Evolutionary conservation across 2,797 vertebrate species (phyloP).

Genomic region (Odontamblyopus rebecca): DNA sequence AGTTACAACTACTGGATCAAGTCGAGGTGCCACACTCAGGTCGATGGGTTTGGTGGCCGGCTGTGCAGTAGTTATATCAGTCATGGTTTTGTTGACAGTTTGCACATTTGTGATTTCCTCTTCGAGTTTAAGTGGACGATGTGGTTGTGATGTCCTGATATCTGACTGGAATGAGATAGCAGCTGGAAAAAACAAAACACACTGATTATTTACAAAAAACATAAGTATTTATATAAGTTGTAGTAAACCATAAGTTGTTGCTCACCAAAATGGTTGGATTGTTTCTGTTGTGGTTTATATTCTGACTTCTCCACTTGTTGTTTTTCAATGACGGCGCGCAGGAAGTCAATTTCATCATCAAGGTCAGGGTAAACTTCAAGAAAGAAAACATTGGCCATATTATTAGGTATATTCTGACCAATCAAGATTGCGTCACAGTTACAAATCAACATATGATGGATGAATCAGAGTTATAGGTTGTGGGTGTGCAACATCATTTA

Average conservation of each 20-base stretch:
- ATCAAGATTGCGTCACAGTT: background rate
- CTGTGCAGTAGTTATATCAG: background rate
- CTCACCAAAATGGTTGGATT: slow-evolving; percentile 53
- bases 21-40: slow-evolving; percentile 12
- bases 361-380: slow-evolving; percentile 52
- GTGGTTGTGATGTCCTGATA: slow-evolving; percentile 21
- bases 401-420: background rate
- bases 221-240: too few relatives aligned
- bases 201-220: background rate
- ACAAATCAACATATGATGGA: background rate
- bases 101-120: slow-evolving; percentile 17
- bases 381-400: slow-evolving; percentile 22
- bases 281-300: background rate
- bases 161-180: slow-evolving; percentile 11
- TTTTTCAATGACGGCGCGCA: slow-evolving; percentile 79
- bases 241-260: too few relatives aligned
- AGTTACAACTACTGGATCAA: slow-evolving; percentile 56
- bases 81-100: slow-evolving; percentile 14
- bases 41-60: slow-evolving; percentile 11
- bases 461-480: background rate
- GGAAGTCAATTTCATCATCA: slow-evolving; percentile 87
- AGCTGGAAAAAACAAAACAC: slow-evolving; percentile 15
- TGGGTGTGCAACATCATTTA: background rate
- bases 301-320: slow-evolving; percentile 55
- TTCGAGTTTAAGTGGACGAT: slow-evolving; percentile 7